Percentiles rank a stretch among this genome's conserved stretches.
These are phyloP conservation scores for Acleris laterana DNA, from an alignment of 2,888 invertebrate species.

Conservation along the genomic window DNA sequence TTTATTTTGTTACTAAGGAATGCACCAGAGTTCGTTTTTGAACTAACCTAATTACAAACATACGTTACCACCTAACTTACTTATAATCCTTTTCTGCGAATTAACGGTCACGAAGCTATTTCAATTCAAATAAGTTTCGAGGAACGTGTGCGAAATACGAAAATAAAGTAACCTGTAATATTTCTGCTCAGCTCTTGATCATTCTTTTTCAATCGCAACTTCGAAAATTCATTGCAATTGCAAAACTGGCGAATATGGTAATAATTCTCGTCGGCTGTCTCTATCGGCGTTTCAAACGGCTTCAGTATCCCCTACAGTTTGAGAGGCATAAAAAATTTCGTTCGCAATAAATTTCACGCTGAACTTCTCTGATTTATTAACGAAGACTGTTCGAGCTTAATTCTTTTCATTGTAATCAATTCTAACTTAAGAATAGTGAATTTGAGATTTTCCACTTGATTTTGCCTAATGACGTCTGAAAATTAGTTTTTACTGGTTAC, in stretches of 20 bases:
- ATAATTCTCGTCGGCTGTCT: slow-evolving; percentile 26
- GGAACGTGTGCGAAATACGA: too few species aligned
- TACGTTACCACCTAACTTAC: too few species aligned
- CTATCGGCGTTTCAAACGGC: slow-evolving; percentile 23
- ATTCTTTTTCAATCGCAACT: slow-evolving; percentile 17
- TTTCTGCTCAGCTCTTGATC: slow-evolving; percentile 3
- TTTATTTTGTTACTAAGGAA: too few species aligned
- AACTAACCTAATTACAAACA: too few species aligned
- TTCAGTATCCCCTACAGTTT: slow-evolving; percentile 17
- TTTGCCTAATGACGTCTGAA: background rate
- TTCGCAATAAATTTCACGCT: slow-evolving; percentile 15
- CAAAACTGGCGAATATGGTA: slow-evolving; percentile 29
- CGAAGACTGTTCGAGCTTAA: slow-evolving; percentile 16
- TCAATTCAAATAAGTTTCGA: background rate
- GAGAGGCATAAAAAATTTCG: slow-evolving; percentile 14
- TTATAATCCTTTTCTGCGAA: too few species aligned
- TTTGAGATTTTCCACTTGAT: background rate
- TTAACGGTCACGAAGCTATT: too few species aligned
- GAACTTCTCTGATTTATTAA: slow-evolving; percentile 27
- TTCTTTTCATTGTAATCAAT: slow-evolving; percentile 7
- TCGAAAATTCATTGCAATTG: slow-evolving; percentile 25
- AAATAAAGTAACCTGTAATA: background rate
- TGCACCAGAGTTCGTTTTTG: too few species aligned
- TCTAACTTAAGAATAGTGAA: background rate
- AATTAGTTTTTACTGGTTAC: background rate